Evolutionary conservation across 2,113 vertebrate species (phyloP), one percentile per base, ranked within the genome.

Genomic region (Phoxinus phoxinus): DNA sequence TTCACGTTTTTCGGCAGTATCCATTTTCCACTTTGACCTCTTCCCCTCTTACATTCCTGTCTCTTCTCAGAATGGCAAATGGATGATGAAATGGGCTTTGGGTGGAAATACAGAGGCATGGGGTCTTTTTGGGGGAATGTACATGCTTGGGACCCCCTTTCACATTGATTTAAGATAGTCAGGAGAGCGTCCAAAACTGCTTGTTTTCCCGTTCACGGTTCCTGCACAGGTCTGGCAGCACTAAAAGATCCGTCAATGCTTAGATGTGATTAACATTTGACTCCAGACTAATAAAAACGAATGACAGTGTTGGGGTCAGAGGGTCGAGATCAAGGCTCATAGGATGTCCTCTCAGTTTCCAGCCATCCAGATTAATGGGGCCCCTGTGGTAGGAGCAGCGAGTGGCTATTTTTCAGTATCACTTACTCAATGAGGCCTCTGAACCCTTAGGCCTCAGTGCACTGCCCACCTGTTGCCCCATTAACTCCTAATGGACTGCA

Each of bases 261-360:
- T 25, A 30, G 32, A n/a, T 81, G 83, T 88, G 86, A 90, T 85
- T 89, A 90, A 84, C n/a, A 72, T 92, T 90, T 90, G 88, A 91
- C 91, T 88, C 87, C 78, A 76, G 87, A 86, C 93, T 94, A 94
- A 95, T 94, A 94, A 94, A 94, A 95, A 95, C 91, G 92, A 95
- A 95, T 94, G 94, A 92, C 90, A 84, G 80, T 87, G 89, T 87
- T 73, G 30, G 79, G 95, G 94, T 95, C 94, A 91, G 77, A 89
- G 89, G 94, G 93, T 93, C 73, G 88, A 94, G 94, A 94, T 94
- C 93, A 95, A 94, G 93, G 93, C 89, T 90, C 86, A 86, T 32
- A 87, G 85, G 86, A 91, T 88, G 81, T 90, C 90, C 86, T 91
- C 93, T 93, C 92, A 87, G 80, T 93, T 94, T 93, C 90, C 87